Percentiles rank a stretch among this genome's conserved stretches.
Conservation (phyloP, 2,113 vertebrate genomes). For the Stomatorhinus ivindoensis region DNA sequence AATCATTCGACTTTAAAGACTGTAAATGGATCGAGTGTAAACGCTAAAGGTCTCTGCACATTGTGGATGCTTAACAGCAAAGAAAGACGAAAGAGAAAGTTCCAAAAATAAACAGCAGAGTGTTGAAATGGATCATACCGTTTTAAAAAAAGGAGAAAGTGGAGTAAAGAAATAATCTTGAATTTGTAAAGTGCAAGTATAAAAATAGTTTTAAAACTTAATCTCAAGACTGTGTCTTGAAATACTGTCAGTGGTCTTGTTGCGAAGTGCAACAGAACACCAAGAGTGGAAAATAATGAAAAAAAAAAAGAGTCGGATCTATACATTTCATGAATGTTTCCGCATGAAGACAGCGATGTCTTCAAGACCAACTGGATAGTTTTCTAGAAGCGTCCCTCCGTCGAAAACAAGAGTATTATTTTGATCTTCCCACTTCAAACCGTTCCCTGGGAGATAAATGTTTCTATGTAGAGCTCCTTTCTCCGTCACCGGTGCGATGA, state of each 20-base stretch:
- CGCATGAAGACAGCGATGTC: conserved; percentile 72
- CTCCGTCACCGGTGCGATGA: conserved; percentile 78
- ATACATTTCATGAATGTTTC: conserved; percentile 43
- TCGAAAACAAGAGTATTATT: conserved; percentile 67
- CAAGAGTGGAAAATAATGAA: conserved; percentile 36
- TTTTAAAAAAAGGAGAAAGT: conserved; percentile 27
- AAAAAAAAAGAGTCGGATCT: conserved; percentile 27
- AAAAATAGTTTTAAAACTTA: conserved; percentile 47
- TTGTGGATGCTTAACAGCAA: conserved; percentile 31
- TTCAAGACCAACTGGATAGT: conserved; percentile 64
- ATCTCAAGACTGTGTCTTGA: conserved; percentile 47
- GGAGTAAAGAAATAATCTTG: conserved; percentile 44
- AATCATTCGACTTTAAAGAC: conserved; percentile 48
- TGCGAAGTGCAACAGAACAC: conserved; percentile 66
- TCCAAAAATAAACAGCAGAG: conserved; percentile 39
- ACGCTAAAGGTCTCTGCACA: conserved; percentile 39
- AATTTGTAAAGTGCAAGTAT: conserved; percentile 70
- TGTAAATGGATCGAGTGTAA: conserved; percentile 49
- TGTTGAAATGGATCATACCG: conserved; percentile 50
- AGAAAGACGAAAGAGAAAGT: conserved; percentile 33
- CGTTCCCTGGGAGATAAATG: conserved; percentile 72
- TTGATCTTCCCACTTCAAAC: conserved; percentile 70
- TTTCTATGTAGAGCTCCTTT: conserved; percentile 64
- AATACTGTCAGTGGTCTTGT: conserved; percentile 57
- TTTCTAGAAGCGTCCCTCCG: conserved; percentile 70